Evolutionary conservation across 2,888 invertebrate species (phyloP), one percentile per base, ranked within the genome.

Genomic region (Aquatica leii): DNA sequence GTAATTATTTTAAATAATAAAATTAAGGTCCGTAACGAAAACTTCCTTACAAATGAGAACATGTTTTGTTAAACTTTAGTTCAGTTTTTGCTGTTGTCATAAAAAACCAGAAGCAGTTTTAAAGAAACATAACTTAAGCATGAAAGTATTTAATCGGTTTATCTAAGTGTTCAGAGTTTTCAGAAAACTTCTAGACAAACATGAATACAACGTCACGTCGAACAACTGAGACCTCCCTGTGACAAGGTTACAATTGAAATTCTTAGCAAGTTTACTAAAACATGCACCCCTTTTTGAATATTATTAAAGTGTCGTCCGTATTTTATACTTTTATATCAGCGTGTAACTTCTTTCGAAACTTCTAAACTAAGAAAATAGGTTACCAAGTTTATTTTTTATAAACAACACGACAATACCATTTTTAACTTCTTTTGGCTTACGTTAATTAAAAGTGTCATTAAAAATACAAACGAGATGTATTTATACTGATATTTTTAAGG

Each of bases 101-200:
- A n/a, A n/a, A n/a, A n/a, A n/a, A n/a, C n/a, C n/a, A 24, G 24
- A 24, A 24, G 6, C 24, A 6, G 4, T 24, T 4, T 24, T 4
- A 6, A 24, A 24, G 6, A 58, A 40, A 50, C 40, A 40, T 49
- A 37, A 58, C 49, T 50, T 58, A 58, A 58, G 50, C 40, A 51
- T 51, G 14, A 15, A 50, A 35, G 50, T 20, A 46, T 46, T 46
- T 50, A 50, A 58, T 49, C 57, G 57, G 50, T 58, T 58, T 58
- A 51, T 58, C 57, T 48, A 40, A 24, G 21, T 50, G 35, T 21
- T 31, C 37, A 41, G 15, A 50, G 41, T 11, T 58, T 18, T 58
- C 50, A 40, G 50, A 40, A 58, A 40, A 49, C 40, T 51, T 35
- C 40, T 49, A 58, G 50, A 58, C 50, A 58, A 58, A 58, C 57